phyloP scores from a whole-genome alignment of 2,888 invertebrate genomes.

The Megastigmus dorsalis region DNA sequence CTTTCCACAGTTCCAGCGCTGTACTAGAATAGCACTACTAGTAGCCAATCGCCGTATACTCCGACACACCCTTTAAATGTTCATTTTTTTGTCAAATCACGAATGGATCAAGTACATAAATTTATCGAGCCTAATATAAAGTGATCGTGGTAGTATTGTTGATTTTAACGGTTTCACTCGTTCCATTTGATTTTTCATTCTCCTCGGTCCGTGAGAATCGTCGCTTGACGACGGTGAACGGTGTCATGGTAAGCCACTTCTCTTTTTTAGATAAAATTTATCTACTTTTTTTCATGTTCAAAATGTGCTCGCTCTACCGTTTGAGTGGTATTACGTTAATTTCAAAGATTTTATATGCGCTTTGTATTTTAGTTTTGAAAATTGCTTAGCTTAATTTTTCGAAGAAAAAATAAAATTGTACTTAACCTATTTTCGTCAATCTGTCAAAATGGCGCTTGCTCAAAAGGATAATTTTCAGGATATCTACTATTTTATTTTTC shows the following conservation, averaged over 20 bases:
- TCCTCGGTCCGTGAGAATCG: slow-evolving; percentile 31
- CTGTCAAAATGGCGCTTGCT: slow-evolving; percentile 54
- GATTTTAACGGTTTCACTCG: background rate
- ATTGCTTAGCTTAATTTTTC: background rate
- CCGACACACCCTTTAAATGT: slow-evolving; percentile 73
- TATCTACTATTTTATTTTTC: too few relatives aligned
- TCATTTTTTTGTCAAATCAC: slow-evolving; percentile 66
- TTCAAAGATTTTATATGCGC: background rate
- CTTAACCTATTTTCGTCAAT: slow-evolving; percentile 51
- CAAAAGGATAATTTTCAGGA: slow-evolving; percentile 19
- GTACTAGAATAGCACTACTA: too few relatives aligned
- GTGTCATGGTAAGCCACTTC: slow-evolving; percentile 53
- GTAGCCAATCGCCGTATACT: slow-evolving; percentile 63
- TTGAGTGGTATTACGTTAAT: too few relatives aligned
- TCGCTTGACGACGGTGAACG: slow-evolving; percentile 46
- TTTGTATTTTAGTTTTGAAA: background rate
- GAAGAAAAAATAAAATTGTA: slow-evolving; percentile 42
- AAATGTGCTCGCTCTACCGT: too few relatives aligned
- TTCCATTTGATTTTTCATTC: slow-evolving; percentile 16
- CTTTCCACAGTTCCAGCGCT: too few relatives aligned
- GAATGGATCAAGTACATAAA: slow-evolving; percentile 60
- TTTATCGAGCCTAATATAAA: slow-evolving; percentile 56
- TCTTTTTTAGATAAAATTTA: slow-evolving; percentile 6
- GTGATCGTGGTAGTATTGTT: slow-evolving; percentile 45
- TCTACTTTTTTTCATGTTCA: too few relatives aligned